Conservation (phyloP, 2,888 invertebrate genomes). For the Caenorhabditis panamensis region DNA sequence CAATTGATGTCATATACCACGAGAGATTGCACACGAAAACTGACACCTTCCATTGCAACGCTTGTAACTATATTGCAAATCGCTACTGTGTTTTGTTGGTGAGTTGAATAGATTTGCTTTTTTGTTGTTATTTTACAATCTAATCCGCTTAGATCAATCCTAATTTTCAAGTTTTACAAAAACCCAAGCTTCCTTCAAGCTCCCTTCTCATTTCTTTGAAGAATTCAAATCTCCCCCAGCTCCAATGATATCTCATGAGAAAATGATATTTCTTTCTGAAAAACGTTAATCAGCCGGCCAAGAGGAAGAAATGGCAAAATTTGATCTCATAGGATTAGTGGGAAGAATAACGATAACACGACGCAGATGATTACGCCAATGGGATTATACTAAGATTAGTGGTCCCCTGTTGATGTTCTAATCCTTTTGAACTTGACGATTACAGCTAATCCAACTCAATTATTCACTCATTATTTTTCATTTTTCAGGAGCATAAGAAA, state of each 20-base stretch:
- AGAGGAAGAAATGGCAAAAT: neutral
- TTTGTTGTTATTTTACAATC: too few species aligned
- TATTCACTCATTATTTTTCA: neutral
- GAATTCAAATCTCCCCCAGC: neutral
- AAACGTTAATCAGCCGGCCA: constrained; percentile 24
- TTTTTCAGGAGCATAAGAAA: constrained; percentile 55
- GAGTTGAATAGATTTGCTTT: too few species aligned
- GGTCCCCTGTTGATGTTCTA: neutral
- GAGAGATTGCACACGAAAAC: constrained; percentile 81
- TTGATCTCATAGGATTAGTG: constrained; percentile 31
- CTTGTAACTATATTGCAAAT: constrained; percentile 71
- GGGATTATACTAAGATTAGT: constrained; percentile 24
- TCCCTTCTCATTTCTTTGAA: too few species aligned
- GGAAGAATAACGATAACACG: constrained; percentile 70
- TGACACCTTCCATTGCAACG: constrained; percentile 80
- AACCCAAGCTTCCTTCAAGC: neutral
- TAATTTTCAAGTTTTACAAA: neutral
- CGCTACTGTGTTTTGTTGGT: constrained; percentile 77
- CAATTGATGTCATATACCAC: constrained; percentile 75
- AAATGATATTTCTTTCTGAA: neutral
- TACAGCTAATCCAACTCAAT: too few species aligned
- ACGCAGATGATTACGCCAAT: constrained; percentile 33
- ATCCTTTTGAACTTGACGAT: neutral
- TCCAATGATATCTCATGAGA: too few species aligned
- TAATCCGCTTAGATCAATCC: too few species aligned